A percentile compares a stretch with the other conserved stretches of the same genome.
These are phyloP conservation scores for Oryzias melastigma DNA, from an alignment of 2,113 vertebrate genomes.

Conservation along the genomic window DNA sequence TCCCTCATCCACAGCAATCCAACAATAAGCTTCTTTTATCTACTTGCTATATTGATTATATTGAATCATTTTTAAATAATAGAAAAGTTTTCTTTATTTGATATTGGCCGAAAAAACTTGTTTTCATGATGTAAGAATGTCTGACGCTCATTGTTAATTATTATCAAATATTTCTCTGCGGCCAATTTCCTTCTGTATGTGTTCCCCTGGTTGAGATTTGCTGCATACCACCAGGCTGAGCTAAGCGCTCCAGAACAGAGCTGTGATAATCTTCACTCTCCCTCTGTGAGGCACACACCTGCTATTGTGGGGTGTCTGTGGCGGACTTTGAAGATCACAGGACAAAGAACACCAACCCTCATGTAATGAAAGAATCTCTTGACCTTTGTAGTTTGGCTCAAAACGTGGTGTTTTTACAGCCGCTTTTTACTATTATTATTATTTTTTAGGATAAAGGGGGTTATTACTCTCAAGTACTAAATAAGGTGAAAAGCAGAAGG, in stretches of 20 bases:
- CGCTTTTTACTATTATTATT: too few relatives aligned
- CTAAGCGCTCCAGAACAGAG: conserved; percentile 40
- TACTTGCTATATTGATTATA: not conserved
- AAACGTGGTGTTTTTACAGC: not conserved
- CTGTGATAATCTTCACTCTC: conserved; percentile 46
- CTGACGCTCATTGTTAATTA: conserved; percentile 1
- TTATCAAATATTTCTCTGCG: conserved; percentile 5
- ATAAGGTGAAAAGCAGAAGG: not conserved
- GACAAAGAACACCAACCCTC: not conserved
- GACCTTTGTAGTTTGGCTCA: not conserved
- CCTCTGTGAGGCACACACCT: conserved; percentile 13
- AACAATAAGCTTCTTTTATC: conserved; percentile 6
- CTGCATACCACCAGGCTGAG: conserved; percentile 54
- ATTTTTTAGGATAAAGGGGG: too few relatives aligned
- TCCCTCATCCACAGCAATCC: conserved; percentile 20
- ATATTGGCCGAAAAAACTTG: not conserved
- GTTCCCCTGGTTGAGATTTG: conserved; percentile 14
- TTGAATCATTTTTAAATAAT: not conserved
- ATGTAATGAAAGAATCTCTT: not conserved
- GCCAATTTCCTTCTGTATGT: conserved; percentile 1
- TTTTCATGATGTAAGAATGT: conserved; percentile 25
- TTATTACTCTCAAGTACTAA: too few relatives aligned
- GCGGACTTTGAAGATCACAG: conserved; percentile 18
- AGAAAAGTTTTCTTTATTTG: not conserved
- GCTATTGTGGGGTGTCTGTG: conserved; percentile 1